phyloP scores from a whole-genome alignment of 2,888 invertebrate species.

The Hoplodrina blanda region DNA sequence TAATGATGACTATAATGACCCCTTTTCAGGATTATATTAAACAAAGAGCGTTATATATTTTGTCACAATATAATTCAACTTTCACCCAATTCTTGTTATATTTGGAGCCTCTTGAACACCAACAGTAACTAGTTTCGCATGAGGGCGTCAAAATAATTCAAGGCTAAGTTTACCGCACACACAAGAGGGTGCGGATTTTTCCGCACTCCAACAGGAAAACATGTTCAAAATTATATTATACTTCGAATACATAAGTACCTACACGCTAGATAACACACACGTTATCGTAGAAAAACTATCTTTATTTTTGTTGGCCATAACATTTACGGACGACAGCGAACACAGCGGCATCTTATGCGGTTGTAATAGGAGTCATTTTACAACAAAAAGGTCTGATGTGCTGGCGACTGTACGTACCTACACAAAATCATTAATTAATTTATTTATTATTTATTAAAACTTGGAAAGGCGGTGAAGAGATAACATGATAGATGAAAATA shows the following conservation, averaged over 20 bases:
- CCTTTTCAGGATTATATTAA: no score
- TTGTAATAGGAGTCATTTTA: no score
- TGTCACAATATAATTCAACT: background rate
- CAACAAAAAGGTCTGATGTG: no score
- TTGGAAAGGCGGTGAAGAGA: no score
- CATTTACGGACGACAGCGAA: no score
- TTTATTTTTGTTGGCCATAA: background rate
- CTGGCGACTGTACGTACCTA: no score
- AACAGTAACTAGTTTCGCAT: constrained; percentile 16
- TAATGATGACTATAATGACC: no score
- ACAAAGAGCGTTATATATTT: background rate
- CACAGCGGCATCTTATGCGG: no score
- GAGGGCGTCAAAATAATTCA: constrained; percentile 39
- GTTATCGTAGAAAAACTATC: background rate
- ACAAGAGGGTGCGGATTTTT: constrained; percentile 36
- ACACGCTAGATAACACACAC: constrained; percentile 8
- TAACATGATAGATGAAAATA: no score
- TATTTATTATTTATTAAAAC: no score
- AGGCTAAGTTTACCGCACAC: constrained; percentile 33
- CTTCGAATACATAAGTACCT: constrained; percentile 9
- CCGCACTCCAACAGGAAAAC: constrained; percentile 40
- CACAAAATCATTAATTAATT: no score
- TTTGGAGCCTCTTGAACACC: constrained; percentile 7
- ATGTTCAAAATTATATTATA: constrained; percentile 22
- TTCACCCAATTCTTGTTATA: constrained; percentile 4